phyloP scores from a whole-genome alignment of 2,888 invertebrate species.

The Tipula lateralis region DNA sequence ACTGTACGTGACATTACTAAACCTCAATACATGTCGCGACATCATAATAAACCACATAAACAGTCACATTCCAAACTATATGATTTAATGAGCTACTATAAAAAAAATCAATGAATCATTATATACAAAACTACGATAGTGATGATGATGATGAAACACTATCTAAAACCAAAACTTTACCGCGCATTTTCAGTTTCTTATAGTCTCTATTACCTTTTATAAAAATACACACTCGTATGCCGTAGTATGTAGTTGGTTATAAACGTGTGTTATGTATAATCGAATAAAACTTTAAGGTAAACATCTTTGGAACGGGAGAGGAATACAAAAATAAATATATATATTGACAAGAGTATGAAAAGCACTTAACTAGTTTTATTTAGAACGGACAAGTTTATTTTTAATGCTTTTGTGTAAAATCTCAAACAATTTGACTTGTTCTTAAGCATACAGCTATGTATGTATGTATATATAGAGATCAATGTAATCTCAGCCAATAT shows the following conservation, averaged over 20 bases:
- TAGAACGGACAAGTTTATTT: background rate
- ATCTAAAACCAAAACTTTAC: background rate
- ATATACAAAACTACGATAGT: background rate
- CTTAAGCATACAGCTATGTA: background rate
- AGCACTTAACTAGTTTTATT: constrained; percentile 19
- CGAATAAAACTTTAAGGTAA: background rate
- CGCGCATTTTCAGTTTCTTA: background rate
- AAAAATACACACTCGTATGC: background rate
- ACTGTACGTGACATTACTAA: background rate
- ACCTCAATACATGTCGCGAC: background rate
- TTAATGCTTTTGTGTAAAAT: background rate
- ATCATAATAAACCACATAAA: background rate
- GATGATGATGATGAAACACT: background rate
- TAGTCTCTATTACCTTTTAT: background rate
- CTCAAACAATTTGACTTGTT: background rate
- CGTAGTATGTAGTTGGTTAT: background rate
- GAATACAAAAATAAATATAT: background rate
- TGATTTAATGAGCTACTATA: background rate
- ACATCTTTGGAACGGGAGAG: background rate
- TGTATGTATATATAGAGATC: background rate
- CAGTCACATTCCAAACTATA: background rate
- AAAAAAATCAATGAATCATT: background rate
- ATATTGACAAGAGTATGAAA: background rate
- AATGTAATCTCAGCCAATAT: background rate
- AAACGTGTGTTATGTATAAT: background rate